Base-by-base conservation (phyloP, 2,797 vertebrate genomes). In the Clarias laeviceps region DNA sequence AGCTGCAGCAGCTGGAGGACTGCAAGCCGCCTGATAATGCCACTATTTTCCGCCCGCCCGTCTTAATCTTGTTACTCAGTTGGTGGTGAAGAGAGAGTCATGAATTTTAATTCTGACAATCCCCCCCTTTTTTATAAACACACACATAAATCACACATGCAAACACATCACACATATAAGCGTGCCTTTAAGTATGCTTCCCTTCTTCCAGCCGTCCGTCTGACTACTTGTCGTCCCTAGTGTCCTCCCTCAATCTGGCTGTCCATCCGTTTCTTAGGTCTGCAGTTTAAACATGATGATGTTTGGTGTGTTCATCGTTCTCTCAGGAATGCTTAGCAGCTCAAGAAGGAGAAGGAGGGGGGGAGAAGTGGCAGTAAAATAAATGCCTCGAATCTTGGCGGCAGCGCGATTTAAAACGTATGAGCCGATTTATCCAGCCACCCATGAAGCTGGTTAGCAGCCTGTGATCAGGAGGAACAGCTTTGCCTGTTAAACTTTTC, bases 11-110 rank as follows among this genome's bases (percentile, higher is more conserved):
- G 97, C 98, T 99, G 97, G 96, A 98, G 97, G 96, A 98, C 97
- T 99, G 97, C 97, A 97, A 97, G 96, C 96, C 95, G 96, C 95
- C 98, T 98, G 98, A 99, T 99, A 99, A 99, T 98, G 96, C 97
- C 95, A 96, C 97, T 98, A 97, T 97, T 99, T 98, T 97, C 97
- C 96, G 95, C 97, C 96, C 96, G 96, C 96, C 97, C 96, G 95
- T 99, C 98, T 98, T 99, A 99, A 99, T 99, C 98, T 99, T 98
- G 98, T 99, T 99, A 99, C 97, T 98, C 97, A 98, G 99, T 98
- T 97, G 97, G 96, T 97, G 96, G 97, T 97, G 97, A 98, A 97
- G 97, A 97, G 97, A 98, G 97, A 98, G 97, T 99, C 98, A 99
- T 99, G 98, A 98, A 99, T 99, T 98, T 99, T 98, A 99, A 99